Conservation (phyloP, 1,140 invertebrate genomes). For the Ditylenchus dipsaci region DNA sequence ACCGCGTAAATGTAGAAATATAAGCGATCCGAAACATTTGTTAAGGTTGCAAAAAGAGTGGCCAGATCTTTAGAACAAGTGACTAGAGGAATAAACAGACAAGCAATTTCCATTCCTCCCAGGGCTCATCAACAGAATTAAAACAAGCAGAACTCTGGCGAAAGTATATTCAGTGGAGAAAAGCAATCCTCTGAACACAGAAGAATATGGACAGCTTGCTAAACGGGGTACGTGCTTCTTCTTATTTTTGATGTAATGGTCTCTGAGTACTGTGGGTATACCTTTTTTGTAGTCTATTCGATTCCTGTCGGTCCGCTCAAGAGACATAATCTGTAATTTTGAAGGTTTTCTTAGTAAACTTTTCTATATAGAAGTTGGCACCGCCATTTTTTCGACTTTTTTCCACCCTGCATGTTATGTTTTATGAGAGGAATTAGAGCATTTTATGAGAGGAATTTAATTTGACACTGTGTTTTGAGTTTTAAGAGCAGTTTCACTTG, state of each 20-base stretch:
- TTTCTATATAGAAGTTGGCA: too few species aligned
- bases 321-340: too few species aligned
- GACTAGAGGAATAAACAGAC: slow-evolving; percentile 83
- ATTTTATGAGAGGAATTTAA: background rate
- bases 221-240: slow-evolving; percentile 65
- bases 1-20: background rate
- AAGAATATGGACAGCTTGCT: slow-evolving; percentile 86
- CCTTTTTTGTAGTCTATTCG: too few species aligned
- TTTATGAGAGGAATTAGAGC: too few species aligned
- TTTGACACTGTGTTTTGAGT: too few species aligned
- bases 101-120: slow-evolving; percentile 82
- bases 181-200: slow-evolving; percentile 85
- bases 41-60: slow-evolving; percentile 72
- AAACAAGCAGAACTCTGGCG: slow-evolving; percentile 95
- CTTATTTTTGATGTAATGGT: background rate
- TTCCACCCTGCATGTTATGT: too few species aligned
- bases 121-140: slow-evolving; percentile 69
- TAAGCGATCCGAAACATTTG: background rate
- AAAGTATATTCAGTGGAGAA: slow-evolving; percentile 96
- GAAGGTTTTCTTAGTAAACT: too few species aligned
- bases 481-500: too few species aligned
- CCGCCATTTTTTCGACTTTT: too few species aligned
- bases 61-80: slow-evolving; percentile 76
- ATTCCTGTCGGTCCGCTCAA: too few species aligned
- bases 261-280: background rate